Percentiles rank a stretch among this genome's conserved stretches.
These are phyloP conservation scores for Numenius phaeopus DNA, from an alignment of 2,797 vertebrate genomes.

Conservation along the genomic window DNA sequence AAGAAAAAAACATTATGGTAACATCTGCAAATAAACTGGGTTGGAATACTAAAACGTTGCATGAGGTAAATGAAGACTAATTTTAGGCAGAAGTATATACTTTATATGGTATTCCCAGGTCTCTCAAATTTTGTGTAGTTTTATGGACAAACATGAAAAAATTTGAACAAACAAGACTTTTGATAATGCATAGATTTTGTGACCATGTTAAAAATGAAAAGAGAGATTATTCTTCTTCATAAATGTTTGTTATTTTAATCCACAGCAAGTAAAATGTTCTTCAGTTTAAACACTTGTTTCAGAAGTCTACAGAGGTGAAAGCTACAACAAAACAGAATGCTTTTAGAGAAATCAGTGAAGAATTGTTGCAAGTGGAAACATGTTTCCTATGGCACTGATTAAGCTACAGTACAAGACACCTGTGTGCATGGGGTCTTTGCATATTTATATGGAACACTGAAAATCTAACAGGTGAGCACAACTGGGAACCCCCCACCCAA, in stretches of 20 bases:
- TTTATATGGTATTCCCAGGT: neutral
- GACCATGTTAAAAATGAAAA: neutral
- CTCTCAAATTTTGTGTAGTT: neutral
- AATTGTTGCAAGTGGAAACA: neutral
- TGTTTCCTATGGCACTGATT: neutral
- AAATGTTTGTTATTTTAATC: neutral
- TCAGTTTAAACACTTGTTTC: neutral
- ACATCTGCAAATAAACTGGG: neutral
- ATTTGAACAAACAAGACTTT: neutral
- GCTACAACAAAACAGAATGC: neutral
- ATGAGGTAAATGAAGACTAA: neutral
- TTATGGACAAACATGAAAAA: neutral
- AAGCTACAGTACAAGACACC: neutral
- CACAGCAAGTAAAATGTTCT: neutral
- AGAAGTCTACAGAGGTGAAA: neutral
- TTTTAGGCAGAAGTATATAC: neutral
- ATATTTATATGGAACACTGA: neutral
- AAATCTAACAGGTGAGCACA: neutral
- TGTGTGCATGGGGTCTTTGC: neutral
- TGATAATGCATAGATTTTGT: neutral
- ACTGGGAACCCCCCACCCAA: rapidly evolving
- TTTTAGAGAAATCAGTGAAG: neutral
- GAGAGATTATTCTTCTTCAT: neutral
- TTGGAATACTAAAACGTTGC: neutral
- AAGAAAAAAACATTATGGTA: neutral